Conservation (phyloP, 2,888 invertebrate genomes). For the Margaritifera margaritifera region DNA sequence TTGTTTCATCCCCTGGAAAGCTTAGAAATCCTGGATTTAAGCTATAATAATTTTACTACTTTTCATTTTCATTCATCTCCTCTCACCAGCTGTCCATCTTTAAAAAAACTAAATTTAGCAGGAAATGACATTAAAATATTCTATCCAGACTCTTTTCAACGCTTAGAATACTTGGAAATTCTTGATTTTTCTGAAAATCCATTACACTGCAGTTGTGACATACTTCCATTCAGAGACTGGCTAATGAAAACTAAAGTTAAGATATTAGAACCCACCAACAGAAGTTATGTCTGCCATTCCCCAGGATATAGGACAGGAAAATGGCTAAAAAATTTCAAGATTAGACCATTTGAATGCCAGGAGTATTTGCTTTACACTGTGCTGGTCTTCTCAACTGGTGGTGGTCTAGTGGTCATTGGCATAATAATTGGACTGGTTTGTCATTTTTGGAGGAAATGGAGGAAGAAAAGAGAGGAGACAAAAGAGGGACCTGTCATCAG, state of each 20-base stretch:
- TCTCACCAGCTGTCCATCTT: slow-evolving; percentile 40
- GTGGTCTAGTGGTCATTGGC: slow-evolving; percentile 42
- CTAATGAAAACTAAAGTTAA: slow-evolving; percentile 32
- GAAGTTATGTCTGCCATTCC: slow-evolving; percentile 52
- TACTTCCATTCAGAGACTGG: slow-evolving; percentile 60
- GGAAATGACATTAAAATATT: slow-evolving; percentile 48
- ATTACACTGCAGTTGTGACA: slow-evolving; percentile 61
- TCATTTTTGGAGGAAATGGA: slow-evolving; percentile 41
- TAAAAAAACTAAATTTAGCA: slow-evolving; percentile 45
- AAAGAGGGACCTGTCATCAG: no score
- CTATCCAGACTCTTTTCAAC: slow-evolving; percentile 41
- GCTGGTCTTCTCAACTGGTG: slow-evolving; percentile 49
- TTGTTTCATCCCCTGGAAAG: slow-evolving; percentile 40
- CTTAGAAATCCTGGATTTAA: slow-evolving; percentile 49
- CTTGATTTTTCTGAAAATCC: slow-evolving; percentile 62
- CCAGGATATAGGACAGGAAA: slow-evolving; percentile 49
- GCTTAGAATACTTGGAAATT: slow-evolving; percentile 41
- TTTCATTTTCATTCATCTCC: slow-evolving; percentile 36
- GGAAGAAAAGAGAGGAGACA: slow-evolving; percentile 11
- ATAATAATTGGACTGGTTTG: slow-evolving; percentile 42
- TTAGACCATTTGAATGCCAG: slow-evolving; percentile 58
- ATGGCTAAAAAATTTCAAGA: slow-evolving; percentile 49
- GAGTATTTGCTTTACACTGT: slow-evolving; percentile 48
- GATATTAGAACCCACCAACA: slow-evolving; percentile 36
- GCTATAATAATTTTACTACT: slow-evolving; percentile 50